Conservation (phyloP, 2,888 invertebrate species). For the Dryomyza anilis region DNA sequence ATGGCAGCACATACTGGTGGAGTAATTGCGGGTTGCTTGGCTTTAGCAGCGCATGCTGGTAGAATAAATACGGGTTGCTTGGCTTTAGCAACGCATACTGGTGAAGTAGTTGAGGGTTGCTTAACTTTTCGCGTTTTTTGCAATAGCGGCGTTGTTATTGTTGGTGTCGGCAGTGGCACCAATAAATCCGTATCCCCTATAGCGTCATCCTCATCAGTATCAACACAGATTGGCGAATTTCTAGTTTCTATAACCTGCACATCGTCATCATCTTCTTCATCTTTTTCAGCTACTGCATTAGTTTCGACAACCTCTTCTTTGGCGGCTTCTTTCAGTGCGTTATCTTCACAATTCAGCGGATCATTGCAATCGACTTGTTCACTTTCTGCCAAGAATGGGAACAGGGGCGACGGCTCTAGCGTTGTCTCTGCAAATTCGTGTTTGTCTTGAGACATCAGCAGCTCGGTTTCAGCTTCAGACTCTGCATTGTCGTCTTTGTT, state of each 20-base stretch:
- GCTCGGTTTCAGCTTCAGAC: too few species aligned
- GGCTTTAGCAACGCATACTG: background rate
- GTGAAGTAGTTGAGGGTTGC: background rate
- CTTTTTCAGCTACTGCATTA: constrained; percentile 15
- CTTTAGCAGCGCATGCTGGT: background rate
- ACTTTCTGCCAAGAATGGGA: too few species aligned
- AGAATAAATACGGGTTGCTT: background rate
- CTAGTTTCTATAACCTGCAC: constrained; percentile 44
- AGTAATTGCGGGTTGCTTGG: background rate
- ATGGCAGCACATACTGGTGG: constrained; percentile 5
- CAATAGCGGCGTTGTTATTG: background rate
- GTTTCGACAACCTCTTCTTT: too few species aligned
- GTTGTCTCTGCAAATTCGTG: too few species aligned
- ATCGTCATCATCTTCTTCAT: constrained; percentile 43
- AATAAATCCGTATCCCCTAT: background rate
- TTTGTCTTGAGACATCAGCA: too few species aligned
- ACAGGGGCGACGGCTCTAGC: too few species aligned
- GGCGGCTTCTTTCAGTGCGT: constrained; percentile 3
- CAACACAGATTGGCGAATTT: constrained; percentile 45
- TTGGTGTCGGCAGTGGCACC: background rate
- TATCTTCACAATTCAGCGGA: constrained; percentile 21
- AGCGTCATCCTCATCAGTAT: constrained; percentile 42
- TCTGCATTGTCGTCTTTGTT: background rate
- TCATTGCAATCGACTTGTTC: too few species aligned
- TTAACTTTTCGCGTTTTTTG: too few species aligned